Conservation (phyloP, 2,113 vertebrate species). For the Calyptommatus sinebrachiatus region DNA sequence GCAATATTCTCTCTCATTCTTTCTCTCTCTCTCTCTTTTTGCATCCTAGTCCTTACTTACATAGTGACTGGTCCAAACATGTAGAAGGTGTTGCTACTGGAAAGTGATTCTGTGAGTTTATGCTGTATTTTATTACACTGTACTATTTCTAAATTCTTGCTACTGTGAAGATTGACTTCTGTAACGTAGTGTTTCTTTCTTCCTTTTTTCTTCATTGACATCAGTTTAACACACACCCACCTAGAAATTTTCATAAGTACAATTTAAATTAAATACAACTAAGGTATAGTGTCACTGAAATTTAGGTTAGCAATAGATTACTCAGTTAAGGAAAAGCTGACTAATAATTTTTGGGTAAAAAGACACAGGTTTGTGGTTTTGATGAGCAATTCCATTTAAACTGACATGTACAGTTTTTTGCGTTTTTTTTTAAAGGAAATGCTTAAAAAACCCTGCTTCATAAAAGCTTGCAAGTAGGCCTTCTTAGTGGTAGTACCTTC, state of each 20-base stretch:
- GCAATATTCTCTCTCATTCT: background rate
- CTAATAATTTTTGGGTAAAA: no score
- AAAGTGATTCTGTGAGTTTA: slow-evolving; percentile 19
- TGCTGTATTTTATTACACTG: background rate
- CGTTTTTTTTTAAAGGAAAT: no score
- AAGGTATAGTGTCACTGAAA: no score
- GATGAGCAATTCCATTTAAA: no score
- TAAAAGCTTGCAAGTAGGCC: no score
- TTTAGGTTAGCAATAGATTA: no score
- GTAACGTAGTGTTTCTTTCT: background rate
- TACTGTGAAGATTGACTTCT: slow-evolving; percentile 23
- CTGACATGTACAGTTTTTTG: no score
- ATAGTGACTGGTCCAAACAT: slow-evolving; percentile 16
- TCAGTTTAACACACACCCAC: background rate
- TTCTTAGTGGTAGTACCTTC: no score
- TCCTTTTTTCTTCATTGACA: background rate
- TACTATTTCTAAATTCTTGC: background rate
- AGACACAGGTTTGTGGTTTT: no score
- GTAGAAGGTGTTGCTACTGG: accelerated
- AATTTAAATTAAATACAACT: no score
- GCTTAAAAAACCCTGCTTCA: no score
- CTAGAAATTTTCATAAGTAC: background rate
- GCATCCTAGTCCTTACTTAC: slow-evolving; percentile 5
- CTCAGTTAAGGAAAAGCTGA: no score
- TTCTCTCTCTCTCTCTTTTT: background rate